Base-by-base conservation (phyloP, 2,888 invertebrate species). In the Hartigia nigra region DNA sequence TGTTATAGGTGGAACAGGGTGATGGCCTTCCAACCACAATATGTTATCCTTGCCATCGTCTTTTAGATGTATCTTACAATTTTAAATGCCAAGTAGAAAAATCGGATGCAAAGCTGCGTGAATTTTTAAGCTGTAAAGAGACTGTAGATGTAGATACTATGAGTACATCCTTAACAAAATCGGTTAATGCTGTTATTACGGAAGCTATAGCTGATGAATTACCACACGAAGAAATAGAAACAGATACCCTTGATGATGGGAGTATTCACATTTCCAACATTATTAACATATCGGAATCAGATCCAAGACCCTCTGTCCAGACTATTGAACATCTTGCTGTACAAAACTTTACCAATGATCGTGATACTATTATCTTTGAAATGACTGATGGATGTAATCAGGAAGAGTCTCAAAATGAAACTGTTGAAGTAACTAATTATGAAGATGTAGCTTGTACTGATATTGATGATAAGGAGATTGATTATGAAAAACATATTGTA, bases 31-130 rank as follows among this genome's bases (percentile, higher is more conserved):
- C 91, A 32, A 76, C 83, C 11, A 80, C 81, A 14, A 87, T 90
- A 37, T 91, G 91, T 78, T 81, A 82, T 35, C 77, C 85, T 23
- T 91, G 91, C 80, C 85, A 85, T 23, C 84, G 86, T 78, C 82
- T 90, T 32, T 80, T 90, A 5, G 86, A 89, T 12, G 78, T 88
- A 11, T 88, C 89, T 0, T 90, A 88, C 34, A 80, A 89, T 74
- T 91, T 91, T 74, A 89, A 88, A 80, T 86, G 86, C 76, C 89
- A 89, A 78, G 89, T 90, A 36, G 88, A 90, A 80, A 86, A 83
- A 77, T 84, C 89, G 0, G 90, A 91, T 70, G 81, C 84, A n/a
- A 88, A 87, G 72, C 84, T 91, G 34, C 88, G 90, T 12, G 81
- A 86, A 70, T 80, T 87, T 39, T 75, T 85, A 12, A 82, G 84